phyloP scores from a whole-genome alignment of 2,797 vertebrate species.

The Sebastes itinus region DNA sequence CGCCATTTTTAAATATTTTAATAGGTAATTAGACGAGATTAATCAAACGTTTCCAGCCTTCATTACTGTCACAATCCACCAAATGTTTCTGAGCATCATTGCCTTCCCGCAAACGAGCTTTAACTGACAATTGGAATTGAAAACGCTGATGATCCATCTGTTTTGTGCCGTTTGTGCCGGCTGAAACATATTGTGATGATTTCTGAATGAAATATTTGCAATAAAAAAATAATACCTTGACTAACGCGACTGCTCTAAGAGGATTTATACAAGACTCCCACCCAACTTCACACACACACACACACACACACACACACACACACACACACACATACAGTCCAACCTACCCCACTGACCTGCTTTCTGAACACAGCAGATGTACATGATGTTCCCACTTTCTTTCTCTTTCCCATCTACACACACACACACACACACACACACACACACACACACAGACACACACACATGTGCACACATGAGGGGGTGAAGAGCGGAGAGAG shows the following conservation, averaged over 20 bases:
- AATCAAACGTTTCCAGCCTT: background rate
- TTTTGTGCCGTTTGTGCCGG: background rate
- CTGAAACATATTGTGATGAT: background rate
- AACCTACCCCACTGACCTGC: constrained; percentile 71
- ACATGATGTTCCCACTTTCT: constrained; percentile 32
- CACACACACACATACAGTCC: constrained; percentile 6
- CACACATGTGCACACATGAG: constrained; percentile 5
- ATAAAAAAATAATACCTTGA: background rate
- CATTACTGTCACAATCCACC: background rate
- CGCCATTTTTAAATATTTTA: background rate
- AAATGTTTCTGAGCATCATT: constrained; percentile 2
- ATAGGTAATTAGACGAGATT: background rate
- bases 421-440: background rate
- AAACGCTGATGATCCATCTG: constrained; percentile 18
- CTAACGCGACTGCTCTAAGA: background rate
- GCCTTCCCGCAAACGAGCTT: background rate
- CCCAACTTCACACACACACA: background rate
- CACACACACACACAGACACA: background rate
- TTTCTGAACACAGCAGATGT: constrained; percentile 58
- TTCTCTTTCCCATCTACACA: background rate
- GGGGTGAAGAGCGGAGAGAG: constrained; percentile 45
- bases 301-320: background rate
- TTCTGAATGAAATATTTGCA: background rate
- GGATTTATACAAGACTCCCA: constrained; percentile 6
- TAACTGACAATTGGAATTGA: background rate